Evolutionary conservation across 2,888 invertebrate genomes (phyloP).

Genomic region (Stenoptilia bipunctidactyla): DNA sequence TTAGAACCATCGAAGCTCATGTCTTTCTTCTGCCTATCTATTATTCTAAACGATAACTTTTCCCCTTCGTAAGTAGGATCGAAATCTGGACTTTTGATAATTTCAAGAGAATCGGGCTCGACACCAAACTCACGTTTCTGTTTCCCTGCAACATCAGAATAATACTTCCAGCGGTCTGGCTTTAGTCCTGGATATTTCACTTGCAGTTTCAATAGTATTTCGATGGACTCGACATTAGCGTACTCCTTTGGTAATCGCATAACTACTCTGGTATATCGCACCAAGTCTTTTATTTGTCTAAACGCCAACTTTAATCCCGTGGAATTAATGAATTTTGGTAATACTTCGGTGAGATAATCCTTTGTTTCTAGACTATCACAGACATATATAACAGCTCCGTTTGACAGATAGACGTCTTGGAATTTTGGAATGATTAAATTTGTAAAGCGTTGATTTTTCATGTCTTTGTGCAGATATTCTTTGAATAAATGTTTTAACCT

Average conservation of each 20-base stretch:
- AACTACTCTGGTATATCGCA: constrained; percentile 50
- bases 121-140: constrained; percentile 59
- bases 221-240: constrained; percentile 40
- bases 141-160: constrained; percentile 54
- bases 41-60: constrained; percentile 39
- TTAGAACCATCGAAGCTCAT: constrained; percentile 32
- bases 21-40: constrained; percentile 50
- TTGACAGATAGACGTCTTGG: constrained; percentile 53
- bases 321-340: constrained; percentile 47
- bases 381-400: constrained; percentile 56
- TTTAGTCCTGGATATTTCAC: constrained; percentile 40
- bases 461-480: constrained; percentile 50
- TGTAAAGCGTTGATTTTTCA: constrained; percentile 44
- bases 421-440: constrained; percentile 53
- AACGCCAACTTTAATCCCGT: constrained; percentile 48
- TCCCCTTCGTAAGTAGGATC: constrained; percentile 41
- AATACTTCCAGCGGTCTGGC: constrained; percentile 54
- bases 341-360: constrained; percentile 44
- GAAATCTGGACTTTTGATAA: constrained; percentile 43
- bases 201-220: constrained; percentile 37
- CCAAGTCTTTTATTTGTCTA: constrained; percentile 40
- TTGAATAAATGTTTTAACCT: constrained; percentile 51
- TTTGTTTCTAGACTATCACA: constrained; percentile 59
- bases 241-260: constrained; percentile 45
- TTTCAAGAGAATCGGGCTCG: constrained; percentile 47